Conservation (phyloP, 2,113 vertebrate species). For the Pantherophis guttatus region DNA sequence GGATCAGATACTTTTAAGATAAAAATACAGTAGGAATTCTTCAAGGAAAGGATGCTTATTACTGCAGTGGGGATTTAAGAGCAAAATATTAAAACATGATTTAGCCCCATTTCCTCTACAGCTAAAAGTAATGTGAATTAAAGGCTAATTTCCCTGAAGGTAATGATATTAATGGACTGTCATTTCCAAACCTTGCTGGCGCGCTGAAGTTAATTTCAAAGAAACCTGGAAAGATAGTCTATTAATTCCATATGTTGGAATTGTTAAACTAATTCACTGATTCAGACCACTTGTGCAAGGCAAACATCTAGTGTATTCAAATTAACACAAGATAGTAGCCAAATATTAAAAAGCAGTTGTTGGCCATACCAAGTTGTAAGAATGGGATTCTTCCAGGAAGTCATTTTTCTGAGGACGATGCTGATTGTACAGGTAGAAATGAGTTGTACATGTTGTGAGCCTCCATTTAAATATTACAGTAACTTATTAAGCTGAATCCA, state of each 20-base stretch:
- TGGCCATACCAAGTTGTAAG: neutral
- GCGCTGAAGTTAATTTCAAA: neutral
- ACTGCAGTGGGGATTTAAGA: neutral
- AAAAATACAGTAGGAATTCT: neutral
- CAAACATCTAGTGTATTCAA: neutral
- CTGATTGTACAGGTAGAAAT: neutral
- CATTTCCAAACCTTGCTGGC: neutral
- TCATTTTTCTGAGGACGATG: neutral
- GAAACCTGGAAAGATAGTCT: neutral
- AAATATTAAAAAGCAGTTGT: neutral
- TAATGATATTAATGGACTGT: neutral
- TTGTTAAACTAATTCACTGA: neutral
- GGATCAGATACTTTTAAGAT: neutral
- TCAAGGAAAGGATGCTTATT: neutral
- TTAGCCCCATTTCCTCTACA: neutral
- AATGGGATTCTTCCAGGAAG: neutral
- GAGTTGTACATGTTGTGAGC: neutral
- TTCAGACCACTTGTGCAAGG: neutral
- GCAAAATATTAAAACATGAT: neutral
- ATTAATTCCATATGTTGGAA: neutral
- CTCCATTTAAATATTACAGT: neutral
- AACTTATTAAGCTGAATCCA: neutral
- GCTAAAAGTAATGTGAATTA: neutral
- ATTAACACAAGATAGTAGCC: neutral
- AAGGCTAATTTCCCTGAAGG: neutral